Base-by-base conservation (phyloP, 2,797 vertebrate genomes). In the Huso huso region DNA sequence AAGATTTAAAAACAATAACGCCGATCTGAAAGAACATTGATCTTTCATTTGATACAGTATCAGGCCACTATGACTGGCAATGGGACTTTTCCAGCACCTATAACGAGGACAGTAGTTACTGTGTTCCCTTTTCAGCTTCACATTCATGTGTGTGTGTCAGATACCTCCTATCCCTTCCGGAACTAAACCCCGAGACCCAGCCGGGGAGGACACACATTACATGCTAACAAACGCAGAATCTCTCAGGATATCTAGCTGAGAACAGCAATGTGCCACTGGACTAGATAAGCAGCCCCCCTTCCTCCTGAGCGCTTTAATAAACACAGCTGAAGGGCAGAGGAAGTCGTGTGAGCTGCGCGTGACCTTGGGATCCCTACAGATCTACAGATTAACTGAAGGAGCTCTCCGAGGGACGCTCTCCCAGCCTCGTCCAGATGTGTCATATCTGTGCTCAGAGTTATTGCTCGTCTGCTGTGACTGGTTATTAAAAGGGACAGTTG, bases 381-480 rank as follows among this genome's bases (percentile, higher is more conserved):
- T 70, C 65, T 53, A 58, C 65, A 63, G 49, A 69, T 64, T 8
- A 49, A 51, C 58, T 55, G 60, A 61, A 15, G 52, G 63, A 58
- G 61, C 62, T 50, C 68, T 63, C 55, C 59, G 66, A 64, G 23
- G 72, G 68, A 55, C 48, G 63, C 65, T 72, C 67, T 72, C 61
- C 64, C 67, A 68, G 70, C 59, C 62, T 75, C 71, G 71, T 73
- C 70, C 70, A 70, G 64, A 72, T 49, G 64, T 66, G 64, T 73
- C 37, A 67, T 68, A 64, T 52, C 66, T 71, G 71, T 62, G 70
- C 58, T 62, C 10, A 72, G 76, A 76, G 75, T 76, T 72, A 74
- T 77, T 67, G 65, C 71, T 51, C 73, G 71, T 70, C 72, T 77
- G 75, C 75, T 74, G 74, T 66, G 64, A 68, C 67, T 73, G 70